Percentiles rank a stretch among this genome's conserved stretches.
Evolutionary conservation across 2,113 vertebrate species (phyloP).

Genomic region (Austrofundulus limnaeus): DNA sequence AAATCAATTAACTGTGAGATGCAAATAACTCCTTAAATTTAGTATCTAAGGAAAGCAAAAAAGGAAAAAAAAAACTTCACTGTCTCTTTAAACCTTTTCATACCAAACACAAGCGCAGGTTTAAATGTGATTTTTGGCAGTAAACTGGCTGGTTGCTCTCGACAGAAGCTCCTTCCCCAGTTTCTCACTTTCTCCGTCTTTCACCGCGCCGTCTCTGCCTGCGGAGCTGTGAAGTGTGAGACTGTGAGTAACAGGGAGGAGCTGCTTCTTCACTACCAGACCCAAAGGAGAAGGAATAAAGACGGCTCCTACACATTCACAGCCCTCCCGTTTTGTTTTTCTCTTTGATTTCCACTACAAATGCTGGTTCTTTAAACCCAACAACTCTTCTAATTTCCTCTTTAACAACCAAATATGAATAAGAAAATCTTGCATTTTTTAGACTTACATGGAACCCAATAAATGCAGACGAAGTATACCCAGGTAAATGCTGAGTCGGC

Average conservation of each 20-base stretch:
- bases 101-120: neutral
- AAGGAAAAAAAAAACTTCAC: too few relatives aligned
- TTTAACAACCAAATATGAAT: neutral
- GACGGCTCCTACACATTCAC: neutral
- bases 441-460: too few relatives aligned
- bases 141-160: constrained; percentile 2
- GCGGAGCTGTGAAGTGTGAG: constrained; percentile 32
- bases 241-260: constrained; percentile 40
- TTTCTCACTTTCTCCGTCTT: constrained; percentile 38
- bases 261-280: constrained; percentile 15
- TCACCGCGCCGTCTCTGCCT: constrained; percentile 30
- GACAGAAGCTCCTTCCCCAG: neutral
- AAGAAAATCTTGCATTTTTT: too few relatives aligned
- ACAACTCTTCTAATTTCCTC: neutral
- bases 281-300: constrained; percentile 7
- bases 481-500: too few relatives aligned
- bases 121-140: neutral
- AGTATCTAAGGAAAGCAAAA: too few relatives aligned
- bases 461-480: too few relatives aligned
- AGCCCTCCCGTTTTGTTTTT: neutral
- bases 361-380: neutral
- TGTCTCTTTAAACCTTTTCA: neutral
- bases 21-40: too few relatives aligned
- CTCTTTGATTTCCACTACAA: constrained; percentile 3
- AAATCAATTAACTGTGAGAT: too few relatives aligned